Percentiles rank a stretch among this genome's conserved stretches.
Conservation (phyloP, 2,888 invertebrate species). For the Synergus itoensis region DNA sequence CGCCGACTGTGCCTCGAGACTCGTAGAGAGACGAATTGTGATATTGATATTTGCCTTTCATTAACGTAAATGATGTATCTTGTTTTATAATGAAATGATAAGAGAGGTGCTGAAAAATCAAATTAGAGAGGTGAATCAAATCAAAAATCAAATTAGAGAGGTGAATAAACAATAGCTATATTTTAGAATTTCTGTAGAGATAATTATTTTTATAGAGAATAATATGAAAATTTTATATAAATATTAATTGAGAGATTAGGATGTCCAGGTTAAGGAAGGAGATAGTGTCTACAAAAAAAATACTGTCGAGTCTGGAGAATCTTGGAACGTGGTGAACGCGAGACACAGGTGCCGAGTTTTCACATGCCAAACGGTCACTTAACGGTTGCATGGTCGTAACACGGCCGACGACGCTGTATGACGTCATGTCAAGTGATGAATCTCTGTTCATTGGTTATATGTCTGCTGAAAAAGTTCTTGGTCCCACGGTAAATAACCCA, state of each 20-base stretch:
- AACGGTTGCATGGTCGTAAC: slow-evolving; percentile 75
- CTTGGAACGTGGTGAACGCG: slow-evolving; percentile 46
- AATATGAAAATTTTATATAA: too few species aligned
- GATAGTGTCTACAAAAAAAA: slow-evolving; percentile 1
- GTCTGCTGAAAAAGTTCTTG: slow-evolving; percentile 8
- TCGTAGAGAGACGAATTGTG: too few species aligned
- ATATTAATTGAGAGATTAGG: background rate
- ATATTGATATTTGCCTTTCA: too few species aligned
- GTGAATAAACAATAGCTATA: too few species aligned
- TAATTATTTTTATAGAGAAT: too few species aligned
- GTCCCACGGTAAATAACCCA: slow-evolving; percentile 12
- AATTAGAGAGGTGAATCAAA: too few species aligned
- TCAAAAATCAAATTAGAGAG: too few species aligned
- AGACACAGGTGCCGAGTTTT: slow-evolving; percentile 54
- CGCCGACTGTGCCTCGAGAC: slow-evolving; percentile 50
- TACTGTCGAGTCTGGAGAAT: slow-evolving; percentile 42
- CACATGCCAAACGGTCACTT: slow-evolving; percentile 75
- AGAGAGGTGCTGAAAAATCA: too few species aligned
- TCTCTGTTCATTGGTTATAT: slow-evolving; percentile 51
- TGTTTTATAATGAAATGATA: too few species aligned
- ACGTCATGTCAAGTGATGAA: slow-evolving; percentile 51
- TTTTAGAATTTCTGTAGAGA: too few species aligned
- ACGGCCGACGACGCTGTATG: slow-evolving; percentile 63
- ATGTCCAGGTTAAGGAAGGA: background rate
- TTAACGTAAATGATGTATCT: too few species aligned